phyloP scores from a whole-genome alignment of 1,140 invertebrate genomes.

The Aphelinus certus region DNA sequence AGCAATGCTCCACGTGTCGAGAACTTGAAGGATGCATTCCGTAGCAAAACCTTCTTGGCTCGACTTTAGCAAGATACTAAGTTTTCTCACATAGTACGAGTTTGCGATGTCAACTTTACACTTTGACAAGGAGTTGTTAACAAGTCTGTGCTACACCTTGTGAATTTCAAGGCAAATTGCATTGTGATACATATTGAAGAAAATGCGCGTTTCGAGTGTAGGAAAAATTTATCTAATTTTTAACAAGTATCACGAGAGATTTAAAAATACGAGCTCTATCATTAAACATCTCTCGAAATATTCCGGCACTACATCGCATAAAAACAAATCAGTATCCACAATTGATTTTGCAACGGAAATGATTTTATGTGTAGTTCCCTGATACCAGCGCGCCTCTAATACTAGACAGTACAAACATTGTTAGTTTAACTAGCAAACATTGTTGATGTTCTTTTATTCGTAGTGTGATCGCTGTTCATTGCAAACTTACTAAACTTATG shows the following conservation, averaged over 20 bases:
- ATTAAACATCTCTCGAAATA: constrained; percentile 1
- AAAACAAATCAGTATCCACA: constrained; percentile 36
- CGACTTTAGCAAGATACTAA: constrained; percentile 26
- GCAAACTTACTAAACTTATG: constrained; percentile 59
- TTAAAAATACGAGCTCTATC: constrained; percentile 16
- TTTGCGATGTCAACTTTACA: constrained; percentile 22
- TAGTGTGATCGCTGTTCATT: constrained; percentile 50
- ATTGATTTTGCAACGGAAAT: constrained; percentile 34
- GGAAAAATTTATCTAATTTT: constrained; percentile 18
- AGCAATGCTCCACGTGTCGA: constrained; percentile 17
- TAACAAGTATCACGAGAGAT: constrained; percentile 21
- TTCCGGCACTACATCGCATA: constrained; percentile 16
- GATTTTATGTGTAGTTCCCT: constrained; percentile 54
- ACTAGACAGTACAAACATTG: constrained; percentile 60
- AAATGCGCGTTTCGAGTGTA: constrained; percentile 17
- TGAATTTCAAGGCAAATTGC: constrained; percentile 27
- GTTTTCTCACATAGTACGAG: constrained; percentile 25
- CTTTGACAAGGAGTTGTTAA: constrained; percentile 32
- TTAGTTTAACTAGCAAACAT: constrained; percentile 60
- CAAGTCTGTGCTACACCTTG: constrained; percentile 19
- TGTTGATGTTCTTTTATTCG: constrained; percentile 50
- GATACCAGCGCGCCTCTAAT: constrained; percentile 60
- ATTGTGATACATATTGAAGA: constrained; percentile 29
- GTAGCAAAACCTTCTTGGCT: constrained; percentile 3
- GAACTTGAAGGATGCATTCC: constrained; percentile 11